phyloP scores from a whole-genome alignment of 2,888 invertebrate genomes.

The Dynastes tityus region DNA sequence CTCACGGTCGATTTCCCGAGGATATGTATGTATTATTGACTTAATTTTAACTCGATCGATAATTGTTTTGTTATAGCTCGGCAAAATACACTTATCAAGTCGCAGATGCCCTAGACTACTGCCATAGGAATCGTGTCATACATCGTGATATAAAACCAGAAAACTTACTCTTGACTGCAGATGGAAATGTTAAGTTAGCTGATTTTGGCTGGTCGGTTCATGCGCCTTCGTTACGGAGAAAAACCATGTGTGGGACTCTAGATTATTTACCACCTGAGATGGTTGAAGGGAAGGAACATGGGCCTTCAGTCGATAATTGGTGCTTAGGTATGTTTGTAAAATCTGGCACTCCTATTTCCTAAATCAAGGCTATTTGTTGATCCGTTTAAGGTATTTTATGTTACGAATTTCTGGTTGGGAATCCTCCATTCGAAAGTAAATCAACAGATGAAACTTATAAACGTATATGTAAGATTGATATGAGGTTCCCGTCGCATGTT shows the following conservation, averaged over 20 bases:
- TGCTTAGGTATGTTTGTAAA: slow-evolving; percentile 80
- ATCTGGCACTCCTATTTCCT: too few relatives aligned
- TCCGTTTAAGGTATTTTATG: slow-evolving; percentile 75
- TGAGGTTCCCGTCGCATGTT: slow-evolving; percentile 79
- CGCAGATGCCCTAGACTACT: slow-evolving; percentile 90
- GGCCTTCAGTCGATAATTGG: slow-evolving; percentile 94
- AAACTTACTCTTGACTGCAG: slow-evolving; percentile 85
- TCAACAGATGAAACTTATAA: slow-evolving; percentile 81
- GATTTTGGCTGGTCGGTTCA: slow-evolving; percentile 98
- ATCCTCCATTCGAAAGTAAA: slow-evolving; percentile 92
- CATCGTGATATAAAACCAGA: slow-evolving; percentile 96
- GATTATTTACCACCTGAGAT: slow-evolving; percentile 98
- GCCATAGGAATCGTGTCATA: slow-evolving; percentile 90
- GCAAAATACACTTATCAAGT: slow-evolving; percentile 91
- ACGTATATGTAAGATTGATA: slow-evolving; percentile 78
- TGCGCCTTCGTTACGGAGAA: slow-evolving; percentile 85
- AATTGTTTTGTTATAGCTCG: slow-evolving; percentile 68
- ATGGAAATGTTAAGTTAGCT: slow-evolving; percentile 88
- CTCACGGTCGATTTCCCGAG: slow-evolving; percentile 78
- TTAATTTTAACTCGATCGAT: background rate
- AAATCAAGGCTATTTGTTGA: too few relatives aligned
- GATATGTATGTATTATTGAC: slow-evolving; percentile 64
- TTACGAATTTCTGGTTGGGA: slow-evolving; percentile 94
- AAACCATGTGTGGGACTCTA: slow-evolving; percentile 94
- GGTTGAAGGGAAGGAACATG: slow-evolving; percentile 87